Base-by-base conservation (phyloP, 2,797 vertebrate species). In the Sitta carolinensis region DNA sequence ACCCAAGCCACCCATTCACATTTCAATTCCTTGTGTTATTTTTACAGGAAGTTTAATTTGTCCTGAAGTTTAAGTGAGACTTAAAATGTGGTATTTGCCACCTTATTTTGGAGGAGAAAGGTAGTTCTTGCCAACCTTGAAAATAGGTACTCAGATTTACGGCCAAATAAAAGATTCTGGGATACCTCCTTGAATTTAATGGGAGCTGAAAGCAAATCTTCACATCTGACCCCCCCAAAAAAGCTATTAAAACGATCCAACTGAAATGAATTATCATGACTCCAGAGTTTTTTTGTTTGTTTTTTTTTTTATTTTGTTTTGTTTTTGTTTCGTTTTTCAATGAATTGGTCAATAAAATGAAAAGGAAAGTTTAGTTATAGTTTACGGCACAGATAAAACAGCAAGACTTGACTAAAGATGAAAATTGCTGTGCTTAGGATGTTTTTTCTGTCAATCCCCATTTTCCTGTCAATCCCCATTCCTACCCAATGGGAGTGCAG, bases 31-130 rank as follows among this genome's bases (percentile, higher is more conserved):
- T 50, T 22, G 12, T 80, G 5, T 77, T 85, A 42, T 80, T 92
- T 93, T 91, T 67, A 74, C 13, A 91, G 42, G 64, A 78, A 58
- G 50, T 68, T 87, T 77, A 83, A 62, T 92, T 92, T 95, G 30
- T 59, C 47, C 47, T 76, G n/a, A 92, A 73, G 15, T 80, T 87
- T 47, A 38, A 45, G 9, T 27, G 34, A 86, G 34, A 40, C 40
- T 72, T 78, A 59, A 83, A 93, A 62, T 61, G 59, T 58, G 25
- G 12, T 62, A 32, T 62, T 84, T 81, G 52, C 29, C 17, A 16
- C 48, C 50, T 74, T 80, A 23, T 57, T 94, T 76, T 43, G 30
- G 38, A 79, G 45, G 48, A 54, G 80, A 74, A 73, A 54, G 13
- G 12, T 70, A 50, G 20, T 52, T 79, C 55, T 85, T 87, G 48